These are phyloP conservation scores for Melanotus villosus DNA, from an alignment of 2,888 invertebrate species.

Conservation along the genomic window DNA sequence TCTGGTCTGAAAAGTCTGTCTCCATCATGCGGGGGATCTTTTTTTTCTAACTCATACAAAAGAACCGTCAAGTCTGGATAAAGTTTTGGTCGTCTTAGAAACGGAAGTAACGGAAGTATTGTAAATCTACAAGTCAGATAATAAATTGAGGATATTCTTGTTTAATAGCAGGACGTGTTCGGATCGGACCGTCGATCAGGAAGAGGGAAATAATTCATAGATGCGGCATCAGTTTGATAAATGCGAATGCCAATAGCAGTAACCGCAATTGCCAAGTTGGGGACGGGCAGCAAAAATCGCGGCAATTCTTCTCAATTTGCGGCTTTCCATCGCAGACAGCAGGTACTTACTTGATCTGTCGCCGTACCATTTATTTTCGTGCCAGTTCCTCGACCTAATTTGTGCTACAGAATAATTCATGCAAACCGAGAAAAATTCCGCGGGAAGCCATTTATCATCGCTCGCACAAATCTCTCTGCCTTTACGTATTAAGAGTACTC, in stretches of 20 bases:
- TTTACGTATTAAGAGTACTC: slow-evolving; percentile 6
- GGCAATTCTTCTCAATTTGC: slow-evolving; percentile 59
- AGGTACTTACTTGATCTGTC: slow-evolving; percentile 46
- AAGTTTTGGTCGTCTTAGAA: neutral
- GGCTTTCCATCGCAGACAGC: slow-evolving; percentile 53
- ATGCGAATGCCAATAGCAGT: slow-evolving; percentile 62
- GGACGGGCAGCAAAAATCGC: slow-evolving; percentile 58
- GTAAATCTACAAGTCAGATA: neutral
- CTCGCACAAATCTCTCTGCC: slow-evolving; percentile 3
- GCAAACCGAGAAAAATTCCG: slow-evolving; percentile 7
- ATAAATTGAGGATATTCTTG: slow-evolving; percentile 21
- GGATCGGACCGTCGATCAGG: slow-evolving; percentile 5
- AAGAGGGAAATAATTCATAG: slow-evolving; percentile 57
- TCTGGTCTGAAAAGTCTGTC: too few relatives aligned
- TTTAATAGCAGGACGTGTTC: slow-evolving; percentile 31
- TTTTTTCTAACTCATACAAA: too few relatives aligned
- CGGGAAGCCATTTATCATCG: slow-evolving; percentile 8
- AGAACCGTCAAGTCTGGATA: too few relatives aligned
- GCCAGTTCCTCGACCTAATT: slow-evolving; percentile 12
- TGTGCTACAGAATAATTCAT: slow-evolving; percentile 19
- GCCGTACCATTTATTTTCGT: slow-evolving; percentile 35
- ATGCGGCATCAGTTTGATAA: slow-evolving; percentile 58
- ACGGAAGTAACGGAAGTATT: neutral
- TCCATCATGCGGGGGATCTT: too few relatives aligned
- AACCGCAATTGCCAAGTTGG: slow-evolving; percentile 55